phyloP scores from a whole-genome alignment of 2,113 vertebrate species.

The Psophia crepitans region DNA sequence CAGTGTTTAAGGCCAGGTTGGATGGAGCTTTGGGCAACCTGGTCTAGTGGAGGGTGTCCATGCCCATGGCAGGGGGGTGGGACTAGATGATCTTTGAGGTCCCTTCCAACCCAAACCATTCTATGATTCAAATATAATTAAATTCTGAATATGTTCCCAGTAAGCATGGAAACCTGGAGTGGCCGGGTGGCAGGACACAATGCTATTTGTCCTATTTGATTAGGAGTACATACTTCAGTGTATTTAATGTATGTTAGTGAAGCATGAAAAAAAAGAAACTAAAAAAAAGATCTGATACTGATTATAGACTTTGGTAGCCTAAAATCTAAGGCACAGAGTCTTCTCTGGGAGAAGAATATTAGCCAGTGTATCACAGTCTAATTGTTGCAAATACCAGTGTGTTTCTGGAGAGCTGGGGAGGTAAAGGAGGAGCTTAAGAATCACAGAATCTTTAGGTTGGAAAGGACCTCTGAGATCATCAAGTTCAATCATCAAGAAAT shows the following conservation, averaged over 20 bases:
- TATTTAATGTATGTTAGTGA: neutral
- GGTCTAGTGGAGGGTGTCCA: too few relatives aligned
- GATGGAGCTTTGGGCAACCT: too few relatives aligned
- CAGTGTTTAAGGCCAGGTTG: too few relatives aligned
- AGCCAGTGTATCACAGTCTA: neutral
- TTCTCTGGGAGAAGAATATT: neutral
- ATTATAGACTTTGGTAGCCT: neutral
- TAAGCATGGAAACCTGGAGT: neutral
- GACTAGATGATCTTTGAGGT: too few relatives aligned
- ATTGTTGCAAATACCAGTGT: neutral
- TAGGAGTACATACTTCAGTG: neutral
- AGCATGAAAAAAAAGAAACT: neutral
- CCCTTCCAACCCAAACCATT: too few relatives aligned
- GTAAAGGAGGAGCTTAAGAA: neutral
- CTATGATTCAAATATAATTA: neutral
- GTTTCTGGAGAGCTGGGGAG: neutral
- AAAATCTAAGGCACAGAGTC: neutral
- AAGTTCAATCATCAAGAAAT: too few relatives aligned
- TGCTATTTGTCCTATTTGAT: neutral
- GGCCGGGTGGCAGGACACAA: accelerated
- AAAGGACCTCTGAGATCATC: too few relatives aligned
- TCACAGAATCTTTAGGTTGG: too few relatives aligned
- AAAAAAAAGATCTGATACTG: neutral
- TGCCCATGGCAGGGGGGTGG: too few relatives aligned
- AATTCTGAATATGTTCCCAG: neutral